These are phyloP conservation scores for Psophia crepitans DNA, from an alignment of 2,113 vertebrate species.

Conservation along the genomic window DNA sequence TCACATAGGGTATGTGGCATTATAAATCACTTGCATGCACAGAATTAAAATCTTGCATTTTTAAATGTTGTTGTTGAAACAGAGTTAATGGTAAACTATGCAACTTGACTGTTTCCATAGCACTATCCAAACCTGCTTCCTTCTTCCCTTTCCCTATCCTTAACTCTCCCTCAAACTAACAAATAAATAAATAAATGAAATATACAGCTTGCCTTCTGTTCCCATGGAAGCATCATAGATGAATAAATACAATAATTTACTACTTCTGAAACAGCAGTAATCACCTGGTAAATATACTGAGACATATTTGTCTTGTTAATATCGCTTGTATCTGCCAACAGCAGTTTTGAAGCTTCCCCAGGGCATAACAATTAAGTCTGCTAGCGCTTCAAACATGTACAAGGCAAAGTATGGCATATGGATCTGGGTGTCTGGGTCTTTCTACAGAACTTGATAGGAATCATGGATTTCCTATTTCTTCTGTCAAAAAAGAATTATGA, in stretches of 20 bases:
- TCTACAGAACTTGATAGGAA: conserved; percentile 32
- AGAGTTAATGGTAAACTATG: neutral
- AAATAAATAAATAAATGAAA: neutral
- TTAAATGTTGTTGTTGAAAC: conserved; percentile 24
- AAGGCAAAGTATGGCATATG: neutral
- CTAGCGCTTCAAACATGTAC: neutral
- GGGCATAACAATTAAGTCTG: conserved; percentile 45
- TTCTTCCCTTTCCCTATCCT: neutral
- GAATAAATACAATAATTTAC: conserved; percentile 45
- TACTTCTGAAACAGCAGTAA: conserved; percentile 47
- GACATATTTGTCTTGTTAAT: conserved; percentile 58
- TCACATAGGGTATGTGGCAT: neutral
- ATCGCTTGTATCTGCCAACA: conserved; percentile 43
- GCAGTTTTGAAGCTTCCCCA: conserved; percentile 9
- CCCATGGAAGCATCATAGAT: neutral
- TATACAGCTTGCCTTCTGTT: conserved; percentile 9
- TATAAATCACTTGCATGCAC: neutral
- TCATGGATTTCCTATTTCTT: conserved; percentile 63
- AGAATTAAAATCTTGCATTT: conserved; percentile 20
- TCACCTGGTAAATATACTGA: conserved; percentile 36
- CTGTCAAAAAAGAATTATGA: conserved; percentile 60
- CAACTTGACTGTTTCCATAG: neutral
- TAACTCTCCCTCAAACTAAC: neutral
- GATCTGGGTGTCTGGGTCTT: conserved; percentile 4
- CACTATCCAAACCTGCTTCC: neutral